These are phyloP conservation scores for Acrobasis repandana DNA, from an alignment of 2,888 invertebrate species.

Conservation along the genomic window DNA sequence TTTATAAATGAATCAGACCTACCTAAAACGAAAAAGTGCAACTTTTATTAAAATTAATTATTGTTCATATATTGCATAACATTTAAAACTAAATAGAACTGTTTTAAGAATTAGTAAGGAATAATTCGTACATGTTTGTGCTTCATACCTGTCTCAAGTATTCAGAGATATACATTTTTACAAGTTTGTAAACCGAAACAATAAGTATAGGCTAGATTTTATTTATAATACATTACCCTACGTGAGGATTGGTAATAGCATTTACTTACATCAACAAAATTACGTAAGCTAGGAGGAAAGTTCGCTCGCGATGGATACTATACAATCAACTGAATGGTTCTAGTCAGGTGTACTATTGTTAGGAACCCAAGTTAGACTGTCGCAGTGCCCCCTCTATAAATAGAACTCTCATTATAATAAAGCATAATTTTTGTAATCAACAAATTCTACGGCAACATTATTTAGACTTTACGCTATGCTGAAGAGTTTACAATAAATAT, in stretches of 20 bases:
- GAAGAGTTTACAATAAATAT: conserved; percentile 66
- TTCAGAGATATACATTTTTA: conserved; percentile 70
- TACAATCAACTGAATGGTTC: conserved; percentile 33
- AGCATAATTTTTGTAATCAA: conserved; percentile 73
- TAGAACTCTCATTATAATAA: conserved; percentile 73
- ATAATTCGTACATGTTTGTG: conserved; percentile 74
- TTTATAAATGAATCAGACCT: conserved; percentile 78
- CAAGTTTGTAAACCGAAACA: conserved; percentile 64
- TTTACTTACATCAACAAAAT: conserved; percentile 60
- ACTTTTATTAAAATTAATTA: conserved; percentile 53
- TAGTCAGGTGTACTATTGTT: conserved; percentile 38
- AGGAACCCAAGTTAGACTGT: conserved; percentile 55
- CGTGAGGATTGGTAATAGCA: conserved; percentile 63
- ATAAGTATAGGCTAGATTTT: conserved; percentile 65
- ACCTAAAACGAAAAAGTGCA: conserved; percentile 71
- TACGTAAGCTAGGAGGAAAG: conserved; percentile 62
- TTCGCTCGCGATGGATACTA: conserved; percentile 47
- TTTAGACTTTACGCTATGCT: conserved; percentile 70
- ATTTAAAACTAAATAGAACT: conserved; percentile 52
- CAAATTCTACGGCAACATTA: conserved; percentile 75
- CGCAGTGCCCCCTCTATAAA: conserved; percentile 64
- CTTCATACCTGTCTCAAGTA: conserved; percentile 65
- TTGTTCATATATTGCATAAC: conserved; percentile 73
- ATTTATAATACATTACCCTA: conserved; percentile 73
- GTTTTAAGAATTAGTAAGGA: conserved; percentile 54